Percentiles rank a stretch among this genome's conserved stretches.
These are phyloP conservation scores for Tetramorium parvispinum DNA, from an alignment of 1,140 invertebrate species.

Conservation along the genomic window DNA sequence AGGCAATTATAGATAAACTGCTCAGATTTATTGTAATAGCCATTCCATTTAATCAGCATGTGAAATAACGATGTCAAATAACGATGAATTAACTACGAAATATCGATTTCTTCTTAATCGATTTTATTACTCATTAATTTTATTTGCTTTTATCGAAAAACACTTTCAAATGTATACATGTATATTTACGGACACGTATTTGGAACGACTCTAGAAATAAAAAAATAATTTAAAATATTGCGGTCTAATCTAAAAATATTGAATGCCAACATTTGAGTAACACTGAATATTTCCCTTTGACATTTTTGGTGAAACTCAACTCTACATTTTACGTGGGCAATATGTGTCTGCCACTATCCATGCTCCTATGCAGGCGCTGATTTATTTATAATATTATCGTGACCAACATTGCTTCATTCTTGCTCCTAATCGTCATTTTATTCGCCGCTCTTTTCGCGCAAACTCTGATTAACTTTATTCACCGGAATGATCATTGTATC, in stretches of 20 bases:
- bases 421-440: background rate
- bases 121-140: background rate
- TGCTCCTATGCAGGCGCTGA: background rate
- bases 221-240: background rate
- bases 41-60: background rate
- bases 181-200: too few relatives aligned
- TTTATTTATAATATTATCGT: background rate
- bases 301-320: background rate
- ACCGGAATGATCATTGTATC: background rate
- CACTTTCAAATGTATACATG: background rate
- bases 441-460: background rate
- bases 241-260: background rate
- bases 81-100: background rate
- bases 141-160: background rate
- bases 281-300: background rate
- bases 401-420: background rate
- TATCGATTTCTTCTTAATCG: background rate
- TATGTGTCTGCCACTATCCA: background rate
- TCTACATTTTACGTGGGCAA: background rate
- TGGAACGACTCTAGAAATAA: background rate
- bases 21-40: background rate
- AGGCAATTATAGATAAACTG: background rate
- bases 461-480: background rate
- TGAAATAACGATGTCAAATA: background rate
- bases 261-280: background rate